Evolutionary conservation across 2,888 invertebrate genomes (phyloP), one percentile per base, ranked within the genome.

Genomic region (Lepidocyrtoides sp.): DNA sequence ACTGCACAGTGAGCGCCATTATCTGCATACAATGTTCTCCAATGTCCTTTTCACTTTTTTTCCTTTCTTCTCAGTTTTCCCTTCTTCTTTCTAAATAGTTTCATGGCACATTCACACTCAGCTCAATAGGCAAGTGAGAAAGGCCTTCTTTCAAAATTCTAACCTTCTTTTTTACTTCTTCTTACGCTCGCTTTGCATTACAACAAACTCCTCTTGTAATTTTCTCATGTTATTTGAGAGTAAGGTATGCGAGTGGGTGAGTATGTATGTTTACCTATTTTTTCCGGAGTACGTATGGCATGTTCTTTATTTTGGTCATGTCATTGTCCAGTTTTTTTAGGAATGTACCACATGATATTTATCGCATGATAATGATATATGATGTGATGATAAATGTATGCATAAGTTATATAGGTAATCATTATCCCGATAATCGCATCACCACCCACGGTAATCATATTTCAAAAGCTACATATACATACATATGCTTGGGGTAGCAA

Each of bases 21-120:
- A 29, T 29, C 12, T 32, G n/a, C 14, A 72, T 44, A 72, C 72
- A 72, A 44, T 44, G 41, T 44, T 29, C 41, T 72, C 41, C 23
- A 17, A 41, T 72, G 72, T 72, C 66, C 66, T 66, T 36, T 36
- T 72, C 36, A 36, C 23, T 41, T 72, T 41, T 17, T 14, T 17
- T 32, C 36, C 32, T 36, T 36, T 36, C 36, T 36, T 36, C 36
- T 36, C 36, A 4, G 2, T 7, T 7, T 36, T 7, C 7, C 7
- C 36, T 36, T 36, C 36, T 2, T 36, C 36, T 36, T 36, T 36
- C 36, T 36, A 36, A 36, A 36, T 36, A 36, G 36, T 36, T 36
- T 36, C 36, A 36, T 36, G 36, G 36, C 36, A 36, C 36, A 36
- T 36, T 36, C 36, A 4, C 36, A 36, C 36, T 36, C 36, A 36